Base-by-base conservation (phyloP, 30 jellyfish, hydroid and myxozoan species). In the Chironex yamaguchii region DNA sequence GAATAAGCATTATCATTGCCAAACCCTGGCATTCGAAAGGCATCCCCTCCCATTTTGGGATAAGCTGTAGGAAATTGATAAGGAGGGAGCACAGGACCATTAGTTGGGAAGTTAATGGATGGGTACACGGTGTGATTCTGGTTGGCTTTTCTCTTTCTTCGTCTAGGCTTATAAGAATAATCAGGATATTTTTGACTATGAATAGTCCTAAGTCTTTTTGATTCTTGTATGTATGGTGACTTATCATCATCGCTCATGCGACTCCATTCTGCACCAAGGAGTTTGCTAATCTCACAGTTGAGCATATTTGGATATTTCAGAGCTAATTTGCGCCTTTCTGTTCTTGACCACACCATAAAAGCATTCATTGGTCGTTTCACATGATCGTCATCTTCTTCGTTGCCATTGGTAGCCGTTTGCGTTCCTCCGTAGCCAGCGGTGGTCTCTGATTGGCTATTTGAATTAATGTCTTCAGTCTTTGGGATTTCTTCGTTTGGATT, bases 321-420 rank as follows among this genome's bases (percentile, higher is more conserved):
- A 2, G 99, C 99, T 23, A 96, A 93, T 76, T 90, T 96, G 2
- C 99, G 92, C 49, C 99, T 82, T 52, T 90, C 99, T 2, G 98
- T 87, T 23, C 98, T 81, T 6, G 99, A 96, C 99, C 99, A 96
- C 26, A 96, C 99, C 99, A 96, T 96, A 71, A 96, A 96, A 29
- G 99, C 99, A 68, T 96, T 96, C 99, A 96, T 96, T n/a, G 99
- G 99, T 35, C 99, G 94, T 62, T 92, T 90, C 62, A 96, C 99
- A 67, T 96, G 98, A 65, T 95, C 99, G 35, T 95, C 99, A 65
- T 95, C 98, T 31, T 83, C 97, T 48, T 95, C 99, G 6, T 75
- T 66, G 20, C 67, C 68, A 28, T 27, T 49, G 36, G 72, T 6
- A 34, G 2, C 69, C 24, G 92, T 75, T 52, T 66, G 90, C 25